These are phyloP conservation scores for Halcyon chelicuti DNA, from an alignment of 2,797 vertebrate species.

Conservation along the genomic window DNA sequence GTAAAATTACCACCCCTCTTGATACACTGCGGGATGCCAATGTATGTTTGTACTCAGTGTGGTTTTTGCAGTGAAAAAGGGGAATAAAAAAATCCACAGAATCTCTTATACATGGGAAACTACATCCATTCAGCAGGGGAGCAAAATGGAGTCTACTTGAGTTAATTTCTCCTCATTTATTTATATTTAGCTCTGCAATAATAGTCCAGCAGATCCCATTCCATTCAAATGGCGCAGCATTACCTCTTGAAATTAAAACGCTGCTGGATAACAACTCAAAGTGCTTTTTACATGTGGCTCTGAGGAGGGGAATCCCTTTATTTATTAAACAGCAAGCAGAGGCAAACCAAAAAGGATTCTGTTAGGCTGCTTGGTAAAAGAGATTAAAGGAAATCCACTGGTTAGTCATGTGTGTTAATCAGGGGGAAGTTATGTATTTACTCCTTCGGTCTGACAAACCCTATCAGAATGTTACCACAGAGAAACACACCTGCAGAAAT, in stretches of 20 bases:
- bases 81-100: neutral
- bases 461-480: neutral
- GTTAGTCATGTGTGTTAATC: neutral
- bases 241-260: neutral
- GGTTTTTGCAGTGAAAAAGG: constrained; percentile 26
- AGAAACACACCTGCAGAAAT: neutral
- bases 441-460: neutral
- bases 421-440: neutral
- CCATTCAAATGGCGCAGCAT: neutral
- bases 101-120: constrained; percentile 5
- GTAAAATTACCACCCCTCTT: constrained; percentile 47
- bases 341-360: neutral
- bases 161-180: constrained; percentile 13
- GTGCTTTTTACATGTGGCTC: neutral
- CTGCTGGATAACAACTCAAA: neutral
- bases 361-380: neutral
- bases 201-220: neutral
- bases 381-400: neutral
- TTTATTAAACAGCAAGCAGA: neutral
- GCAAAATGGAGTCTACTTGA: constrained; percentile 9
- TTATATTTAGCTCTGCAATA: constrained; percentile 15
- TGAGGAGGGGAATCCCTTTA: neutral
- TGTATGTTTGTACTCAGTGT: constrained; percentile 19
- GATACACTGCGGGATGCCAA: neutral
- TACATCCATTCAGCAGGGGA: neutral